Base-by-base conservation (phyloP, 1,140 invertebrate genomes). In the Drosophila pectinifera region DNA sequence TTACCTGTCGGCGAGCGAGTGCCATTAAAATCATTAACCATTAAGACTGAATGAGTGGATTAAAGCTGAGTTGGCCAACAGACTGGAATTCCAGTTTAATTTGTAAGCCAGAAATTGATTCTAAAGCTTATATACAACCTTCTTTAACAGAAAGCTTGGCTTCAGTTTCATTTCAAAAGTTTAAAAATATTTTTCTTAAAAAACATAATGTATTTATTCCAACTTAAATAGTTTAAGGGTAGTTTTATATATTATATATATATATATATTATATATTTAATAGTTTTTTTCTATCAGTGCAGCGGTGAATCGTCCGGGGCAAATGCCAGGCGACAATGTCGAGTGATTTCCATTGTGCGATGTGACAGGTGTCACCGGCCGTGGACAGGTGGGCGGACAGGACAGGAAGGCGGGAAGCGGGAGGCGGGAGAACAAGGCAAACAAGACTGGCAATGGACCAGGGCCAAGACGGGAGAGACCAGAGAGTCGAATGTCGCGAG, bases 331-430 rank as follows among this genome's bases (percentile, higher is more conserved):
- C 82, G 78, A 78, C 83, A 88, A 86, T 75, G 76, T 88, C 80
- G 77, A 89, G 68, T 89, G 84, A 89, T 89, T 89, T 89, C 88
- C 80, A 86, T 86, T 86, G 83, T 89, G 77, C 74, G 80, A 89
- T 89, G 84, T 89, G 84, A 89, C 84, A 89, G 84, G 84, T 89
- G 80, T 89, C 84, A 89, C 69, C 24, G 62, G 54, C 68, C 73
- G 55, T 82, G 70, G 75, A 75, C 67, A 64, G 65, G 80, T 59
- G 64, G 58, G 45, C 58, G 28, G 61, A 67, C 38, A 43, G 56
- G 43, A 36, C 38, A 34, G 24, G 43, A 61, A 26, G 45, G 31
- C 39, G 43, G 38, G 13, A 49, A n/a, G 11, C 65, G 53, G 69
- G 45, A 68, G 51, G 11, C 65, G 53, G 69, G 45, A 68, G 51